Evolutionary conservation across 2,113 vertebrate genomes (phyloP).

Genomic region (Antechinus stuartii): DNA sequence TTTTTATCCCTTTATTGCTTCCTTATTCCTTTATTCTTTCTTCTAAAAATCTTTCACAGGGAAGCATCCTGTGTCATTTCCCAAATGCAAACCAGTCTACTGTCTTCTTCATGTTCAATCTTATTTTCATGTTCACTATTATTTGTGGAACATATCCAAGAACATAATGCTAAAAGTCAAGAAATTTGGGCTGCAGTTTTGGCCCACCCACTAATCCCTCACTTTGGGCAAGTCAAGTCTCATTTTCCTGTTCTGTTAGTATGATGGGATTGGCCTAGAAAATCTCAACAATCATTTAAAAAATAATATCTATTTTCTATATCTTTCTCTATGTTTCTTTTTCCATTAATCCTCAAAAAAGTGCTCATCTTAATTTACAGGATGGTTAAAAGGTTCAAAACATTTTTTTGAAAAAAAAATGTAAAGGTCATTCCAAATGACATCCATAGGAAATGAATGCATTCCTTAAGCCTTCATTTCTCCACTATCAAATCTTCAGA

Average conservation of each 20-base stretch:
- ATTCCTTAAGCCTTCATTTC: constrained; percentile 60
- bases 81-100: background rate
- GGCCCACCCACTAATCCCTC: constrained; percentile 3
- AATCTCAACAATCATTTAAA: background rate
- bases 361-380: background rate
- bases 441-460: constrained; percentile 58
- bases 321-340: background rate
- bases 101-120: background rate
- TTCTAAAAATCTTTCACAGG: background rate
- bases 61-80: background rate
- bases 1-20: background rate
- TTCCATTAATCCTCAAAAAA: constrained; percentile 8
- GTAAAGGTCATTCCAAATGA: constrained; percentile 52
- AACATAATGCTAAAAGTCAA: background rate
- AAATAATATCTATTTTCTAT: background rate
- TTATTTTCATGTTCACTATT: background rate
- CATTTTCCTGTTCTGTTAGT: constrained; percentile 7
- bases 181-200: background rate
- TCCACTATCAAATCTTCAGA: constrained; percentile 61
- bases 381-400: background rate
- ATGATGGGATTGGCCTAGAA: background rate
- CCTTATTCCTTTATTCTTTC: background rate
- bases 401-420: constrained; percentile 58
- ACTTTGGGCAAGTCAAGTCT: constrained; percentile 1
- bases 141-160: background rate